Percentiles rank a stretch among this genome's conserved stretches.
These are phyloP conservation scores for Himantopus leucocephalus DNA, from an alignment of 2,113 vertebrate genomes.

Conservation along the genomic window DNA sequence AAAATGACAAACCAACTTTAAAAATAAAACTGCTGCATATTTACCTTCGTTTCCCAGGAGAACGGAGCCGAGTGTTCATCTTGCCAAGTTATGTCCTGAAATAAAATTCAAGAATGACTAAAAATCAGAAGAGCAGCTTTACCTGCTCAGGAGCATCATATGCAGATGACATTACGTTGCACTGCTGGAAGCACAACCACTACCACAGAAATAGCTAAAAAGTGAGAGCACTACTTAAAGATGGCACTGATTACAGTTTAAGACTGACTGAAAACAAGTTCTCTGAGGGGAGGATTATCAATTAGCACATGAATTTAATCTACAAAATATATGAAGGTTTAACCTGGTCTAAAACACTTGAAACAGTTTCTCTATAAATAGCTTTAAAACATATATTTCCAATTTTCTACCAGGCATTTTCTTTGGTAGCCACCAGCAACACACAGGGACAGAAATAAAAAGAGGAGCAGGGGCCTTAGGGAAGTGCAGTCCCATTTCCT, in stretches of 20 bases:
- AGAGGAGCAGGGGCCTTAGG: neutral
- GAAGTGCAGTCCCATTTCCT: neutral
- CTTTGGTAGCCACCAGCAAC: neutral
- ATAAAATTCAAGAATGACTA: slow-evolving; percentile 62
- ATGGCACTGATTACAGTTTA: neutral
- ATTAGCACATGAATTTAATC: neutral
- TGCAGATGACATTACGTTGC: neutral
- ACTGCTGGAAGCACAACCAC: neutral
- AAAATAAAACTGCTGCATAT: slow-evolving; percentile 3
- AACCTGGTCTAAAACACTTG: neutral
- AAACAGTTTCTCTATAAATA: neutral
- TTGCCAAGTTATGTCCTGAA: slow-evolving; percentile 97
- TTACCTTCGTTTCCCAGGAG: slow-evolving; percentile 98
- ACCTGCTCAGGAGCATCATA: neutral
- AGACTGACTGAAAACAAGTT: neutral
- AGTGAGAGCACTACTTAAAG: neutral
- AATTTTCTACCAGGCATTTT: neutral
- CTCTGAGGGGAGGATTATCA: neutral
- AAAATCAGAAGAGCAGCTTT: slow-evolving; percentile 4
- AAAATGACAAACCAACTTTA: neutral
- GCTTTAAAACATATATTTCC: neutral
- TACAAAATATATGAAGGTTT: neutral
- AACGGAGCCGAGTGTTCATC: slow-evolving; percentile 97
- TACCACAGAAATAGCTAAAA: neutral
- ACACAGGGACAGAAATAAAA: neutral